Base-by-base conservation (phyloP, 2,797 vertebrate genomes). In the Spea hammondii region DNA sequence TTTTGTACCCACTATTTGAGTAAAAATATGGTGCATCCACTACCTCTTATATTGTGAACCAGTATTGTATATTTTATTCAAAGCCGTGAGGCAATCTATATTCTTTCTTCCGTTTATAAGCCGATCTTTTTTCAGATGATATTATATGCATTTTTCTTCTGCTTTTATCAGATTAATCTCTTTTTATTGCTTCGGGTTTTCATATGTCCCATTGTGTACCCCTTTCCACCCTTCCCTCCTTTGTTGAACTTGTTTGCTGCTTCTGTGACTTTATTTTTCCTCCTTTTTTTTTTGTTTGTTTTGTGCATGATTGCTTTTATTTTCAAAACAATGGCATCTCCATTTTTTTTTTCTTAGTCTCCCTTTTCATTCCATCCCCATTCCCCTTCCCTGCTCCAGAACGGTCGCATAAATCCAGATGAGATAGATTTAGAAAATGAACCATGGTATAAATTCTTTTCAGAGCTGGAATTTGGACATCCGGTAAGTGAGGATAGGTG, bases 401-500 rank as follows among this genome's bases (percentile, higher is more conserved):
- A 87, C 87, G 95, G 91, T 95, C 90, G 89, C 89, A 92, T 93
- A 93, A 92, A 91, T 85, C 93, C 93, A 88, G 95, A 98, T 96
- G 97, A 97, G 93, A 95, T 98, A 99, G 97, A 99, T 96, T 98
- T 99, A 99, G 96, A 98, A 94, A 98, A 98, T 89, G 98, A 99
- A 88, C 97, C 97, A 90, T 99, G 98, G 98, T 99, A 97, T 98
- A 98, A 97, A 92, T 99, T 99, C 97, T 99, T 99, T 98, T 98
- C 98, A 92, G 97, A 99, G 88, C 92, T 99, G 96, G 95, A 99
- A 92, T 99, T 99, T 94, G 97, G 97, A 92, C 92, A 92, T 78
- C 97, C 95, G 97, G 98, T 99, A 99, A 99, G 94, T 96, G 93
- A 91, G 92, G 92, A 83, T 84, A 90, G 88, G 85, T 87, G 79